Evolutionary conservation across 2,888 invertebrate species (phyloP), one percentile per base, ranked within the genome.

Genomic region (Cylindroiulus punctatus): DNA sequence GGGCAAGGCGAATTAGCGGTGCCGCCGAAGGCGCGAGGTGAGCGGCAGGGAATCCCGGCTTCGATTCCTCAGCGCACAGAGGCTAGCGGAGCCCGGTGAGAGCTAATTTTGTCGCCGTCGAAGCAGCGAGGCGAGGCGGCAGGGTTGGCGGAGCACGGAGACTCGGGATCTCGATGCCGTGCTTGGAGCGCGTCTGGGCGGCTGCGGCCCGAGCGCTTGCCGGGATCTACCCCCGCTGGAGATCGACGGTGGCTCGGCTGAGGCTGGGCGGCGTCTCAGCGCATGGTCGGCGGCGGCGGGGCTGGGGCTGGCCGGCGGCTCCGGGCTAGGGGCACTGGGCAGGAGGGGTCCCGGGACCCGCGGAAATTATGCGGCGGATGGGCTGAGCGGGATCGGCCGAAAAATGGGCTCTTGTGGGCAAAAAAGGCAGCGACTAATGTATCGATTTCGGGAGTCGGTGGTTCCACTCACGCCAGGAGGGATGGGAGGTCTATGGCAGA

Each of bases 371-470:
- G 65, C 65, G 65, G 65, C 65, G n/a, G 26, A 65, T 26, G 3
- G 65, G 65, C 65, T 8, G 26, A 65, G 26, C 65, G 65, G 26
- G 26, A 65, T 26, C 10, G 65, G 65, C 19, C 10, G 65, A 65
- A 65, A 65, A 65, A n/a, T n/a, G n/a, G n/a, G n/a, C n/a, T n/a
- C n/a, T n/a, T 40, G 26, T 2, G 3, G 65, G 17, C 22, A 26
- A 65, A 65, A 26, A 26, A 26, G 12, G 8, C 65, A 65, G 26
- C 65, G 65, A 26, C 36, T 82, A 82, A 82, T 82, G 82, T 82
- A 82, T 82, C 82, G 82, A 82, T 82, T 82, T 40, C 82, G 82
- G 65, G 65, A 82, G 36, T 36, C 32, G 82, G 82, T 82, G 82
- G 36, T 82, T 36, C 82, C 82, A 82, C 82, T 82, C 12, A 36